A percentile compares a stretch with the other conserved stretches of the same genome.
Conservation (phyloP, 2,113 vertebrate genomes). For the Dipodomys spectabilis region DNA sequence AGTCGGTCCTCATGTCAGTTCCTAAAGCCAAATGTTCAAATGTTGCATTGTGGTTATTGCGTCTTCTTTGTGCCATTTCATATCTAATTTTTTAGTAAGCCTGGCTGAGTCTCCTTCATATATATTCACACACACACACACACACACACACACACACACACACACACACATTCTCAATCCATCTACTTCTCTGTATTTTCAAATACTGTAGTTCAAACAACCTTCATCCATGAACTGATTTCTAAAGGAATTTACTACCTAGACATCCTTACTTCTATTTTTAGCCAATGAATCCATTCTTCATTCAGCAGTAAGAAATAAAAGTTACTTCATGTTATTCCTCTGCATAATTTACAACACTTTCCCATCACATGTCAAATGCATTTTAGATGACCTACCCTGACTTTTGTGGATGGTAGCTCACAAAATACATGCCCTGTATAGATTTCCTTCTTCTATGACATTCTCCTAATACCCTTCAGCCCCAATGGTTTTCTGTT, state of each 20-base stretch:
- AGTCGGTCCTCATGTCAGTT: not conserved
- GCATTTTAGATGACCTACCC: not conserved
- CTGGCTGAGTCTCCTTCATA: not conserved
- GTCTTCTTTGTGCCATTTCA: not conserved
- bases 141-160: too few relatives aligned
- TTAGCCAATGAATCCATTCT: not conserved
- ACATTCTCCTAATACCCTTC: not conserved
- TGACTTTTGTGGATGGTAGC: not conserved
- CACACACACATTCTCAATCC: not conserved
- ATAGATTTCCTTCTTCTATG: not conserved
- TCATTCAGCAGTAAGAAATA: not conserved
- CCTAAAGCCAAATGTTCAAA: not conserved
- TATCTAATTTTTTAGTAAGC: not conserved
- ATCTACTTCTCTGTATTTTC: not conserved
- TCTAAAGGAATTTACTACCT: not conserved
- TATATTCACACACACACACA: too few relatives aligned
- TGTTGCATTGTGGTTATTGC: not conserved
- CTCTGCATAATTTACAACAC: not conserved
- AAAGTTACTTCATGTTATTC: not conserved
- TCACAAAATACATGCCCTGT: not conserved
- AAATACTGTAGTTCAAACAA: not conserved
- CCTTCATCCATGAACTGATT: not conserved
- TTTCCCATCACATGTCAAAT: not conserved
- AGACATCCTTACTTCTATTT: not conserved
- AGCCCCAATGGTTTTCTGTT: not conserved